A percentile compares a stretch with the other conserved stretches of the same genome.
Evolutionary conservation across 2,797 vertebrate genomes (phyloP).

Genomic region (Leuciscus waleckii): DNA sequence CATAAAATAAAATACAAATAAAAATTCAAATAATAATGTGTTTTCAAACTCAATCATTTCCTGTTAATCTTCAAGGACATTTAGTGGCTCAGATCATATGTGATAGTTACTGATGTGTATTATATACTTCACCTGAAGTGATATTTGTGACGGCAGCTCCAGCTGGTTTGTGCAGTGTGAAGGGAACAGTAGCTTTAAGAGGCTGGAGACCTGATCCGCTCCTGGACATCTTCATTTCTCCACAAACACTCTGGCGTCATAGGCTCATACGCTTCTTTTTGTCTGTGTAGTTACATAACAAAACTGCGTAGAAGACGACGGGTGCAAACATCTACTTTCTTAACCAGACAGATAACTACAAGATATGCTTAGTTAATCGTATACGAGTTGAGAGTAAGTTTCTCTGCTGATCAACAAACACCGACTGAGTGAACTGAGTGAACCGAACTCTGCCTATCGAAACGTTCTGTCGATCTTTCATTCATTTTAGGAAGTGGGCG

Average conservation of each 20-base stretch:
- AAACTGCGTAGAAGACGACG: constrained; percentile 12
- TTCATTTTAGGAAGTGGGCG: constrained; percentile 52
- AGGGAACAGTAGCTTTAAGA: constrained; percentile 85
- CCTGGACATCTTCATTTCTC: constrained; percentile 56
- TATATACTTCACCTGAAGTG: constrained; percentile 69
- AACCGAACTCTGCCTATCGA: neutral
- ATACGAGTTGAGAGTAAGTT: neutral
- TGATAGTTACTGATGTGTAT: neutral
- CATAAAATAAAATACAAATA: neutral
- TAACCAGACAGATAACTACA: neutral
- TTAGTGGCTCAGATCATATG: neutral
- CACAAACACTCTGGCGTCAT: constrained; percentile 17
- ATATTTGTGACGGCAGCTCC: constrained; percentile 66
- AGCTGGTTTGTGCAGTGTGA: constrained; percentile 78
- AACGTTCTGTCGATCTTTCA: neutral
- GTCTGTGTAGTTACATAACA: neutral
- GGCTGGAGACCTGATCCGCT: constrained; percentile 78
- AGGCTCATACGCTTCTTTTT: constrained; percentile 43
- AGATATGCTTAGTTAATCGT: neutral
- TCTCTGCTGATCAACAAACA: neutral
- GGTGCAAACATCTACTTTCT: neutral
- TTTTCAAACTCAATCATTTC: constrained; percentile 4
- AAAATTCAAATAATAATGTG: neutral
- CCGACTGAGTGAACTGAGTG: neutral
- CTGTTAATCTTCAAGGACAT: constrained; percentile 18